Percentiles rank a stretch among this genome's conserved stretches.
These are phyloP conservation scores for Chloroceryle aenea DNA, from an alignment of 2,113 vertebrate species.

Conservation along the genomic window DNA sequence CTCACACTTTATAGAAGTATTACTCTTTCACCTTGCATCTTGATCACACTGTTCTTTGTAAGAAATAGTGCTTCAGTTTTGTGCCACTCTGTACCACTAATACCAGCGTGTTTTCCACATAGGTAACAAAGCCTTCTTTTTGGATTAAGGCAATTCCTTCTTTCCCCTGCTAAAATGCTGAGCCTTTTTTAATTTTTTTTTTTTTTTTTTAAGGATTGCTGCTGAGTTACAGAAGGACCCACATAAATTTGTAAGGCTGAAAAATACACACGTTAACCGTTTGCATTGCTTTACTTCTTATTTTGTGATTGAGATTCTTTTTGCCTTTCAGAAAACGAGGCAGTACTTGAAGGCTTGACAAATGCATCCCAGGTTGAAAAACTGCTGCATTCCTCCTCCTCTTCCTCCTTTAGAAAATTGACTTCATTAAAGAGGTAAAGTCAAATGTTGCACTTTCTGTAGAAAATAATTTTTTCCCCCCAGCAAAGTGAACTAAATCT, in stretches of 20 bases:
- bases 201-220: background rate
- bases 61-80: background rate
- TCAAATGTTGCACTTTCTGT: background rate
- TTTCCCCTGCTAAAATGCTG: background rate
- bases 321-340: slow-evolving; percentile 67
- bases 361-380: slow-evolving; percentile 87
- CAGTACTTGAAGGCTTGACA: slow-evolving; percentile 79
- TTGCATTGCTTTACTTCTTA: background rate
- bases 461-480: background rate
- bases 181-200: accelerated
- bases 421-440: slow-evolving; percentile 86
- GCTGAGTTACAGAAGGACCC: background rate
- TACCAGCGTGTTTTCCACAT: accelerated
- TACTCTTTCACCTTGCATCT: background rate
- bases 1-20: background rate
- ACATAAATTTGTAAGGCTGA: background rate
- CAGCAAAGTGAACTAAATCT: background rate
- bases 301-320: slow-evolving; percentile 21
- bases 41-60: background rate
- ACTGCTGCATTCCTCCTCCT: slow-evolving; percentile 79
- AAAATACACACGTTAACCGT: background rate
- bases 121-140: background rate
- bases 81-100: background rate
- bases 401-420: slow-evolving; percentile 85
- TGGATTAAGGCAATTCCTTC: background rate